phyloP scores from a whole-genome alignment of 1,140 invertebrate genomes.

The Gryllus bimaculatus region DNA sequence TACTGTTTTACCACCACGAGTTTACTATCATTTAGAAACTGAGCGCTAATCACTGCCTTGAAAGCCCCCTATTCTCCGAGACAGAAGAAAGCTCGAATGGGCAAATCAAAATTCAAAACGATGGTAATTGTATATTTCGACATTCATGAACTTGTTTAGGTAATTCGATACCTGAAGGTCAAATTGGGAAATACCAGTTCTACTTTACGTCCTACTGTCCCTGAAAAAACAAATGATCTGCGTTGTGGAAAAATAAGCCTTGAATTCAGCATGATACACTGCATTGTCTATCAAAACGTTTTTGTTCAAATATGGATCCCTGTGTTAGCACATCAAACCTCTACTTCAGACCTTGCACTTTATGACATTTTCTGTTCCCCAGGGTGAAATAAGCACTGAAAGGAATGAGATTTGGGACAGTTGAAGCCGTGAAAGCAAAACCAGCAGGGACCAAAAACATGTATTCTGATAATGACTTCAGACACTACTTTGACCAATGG shows the following conservation, averaged over 20 bases:
- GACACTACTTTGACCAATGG: slow-evolving; percentile 23
- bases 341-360: slow-evolving; percentile 32
- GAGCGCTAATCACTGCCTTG: slow-evolving; percentile 20
- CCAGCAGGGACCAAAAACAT: slow-evolving; percentile 19
- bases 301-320: not conserved
- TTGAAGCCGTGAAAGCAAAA: slow-evolving; percentile 24
- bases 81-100: not conserved
- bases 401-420: slow-evolving; percentile 24
- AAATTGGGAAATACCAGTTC: no score
- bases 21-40: no score
- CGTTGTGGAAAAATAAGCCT: no score
- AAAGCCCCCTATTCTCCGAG: not conserved
- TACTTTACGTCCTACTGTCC: no score
- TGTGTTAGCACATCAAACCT: slow-evolving; percentile 26
- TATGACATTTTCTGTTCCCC: slow-evolving; percentile 32
- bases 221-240: no score
- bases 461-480: slow-evolving; percentile 21
- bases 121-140: no score
- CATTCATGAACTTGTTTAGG: no score
- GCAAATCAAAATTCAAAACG: no score
- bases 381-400: slow-evolving; percentile 28
- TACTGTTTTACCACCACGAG: no score
- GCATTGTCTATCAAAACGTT: not conserved
- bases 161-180: no score
- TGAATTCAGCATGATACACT: no score